These are phyloP conservation scores for Acronicta leporina DNA, from an alignment of 2,888 invertebrate species.

Conservation along the genomic window DNA sequence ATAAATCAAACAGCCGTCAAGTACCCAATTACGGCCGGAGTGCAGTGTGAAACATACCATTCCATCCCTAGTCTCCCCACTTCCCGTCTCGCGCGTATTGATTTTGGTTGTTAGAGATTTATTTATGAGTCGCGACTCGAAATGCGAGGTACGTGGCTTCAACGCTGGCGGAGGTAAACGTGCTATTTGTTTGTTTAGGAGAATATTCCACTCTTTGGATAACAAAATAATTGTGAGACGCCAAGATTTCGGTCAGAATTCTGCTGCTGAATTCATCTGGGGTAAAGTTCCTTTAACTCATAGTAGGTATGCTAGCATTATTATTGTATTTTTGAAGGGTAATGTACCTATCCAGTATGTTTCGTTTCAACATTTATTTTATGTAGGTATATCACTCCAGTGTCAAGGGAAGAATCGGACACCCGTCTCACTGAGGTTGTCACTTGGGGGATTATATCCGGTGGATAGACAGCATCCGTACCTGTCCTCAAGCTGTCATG, in stretches of 20 bases:
- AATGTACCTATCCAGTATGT: too few species aligned
- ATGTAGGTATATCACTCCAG: too few species aligned
- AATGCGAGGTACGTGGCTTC: slow-evolving; percentile 45
- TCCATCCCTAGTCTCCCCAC: slow-evolving; percentile 64
- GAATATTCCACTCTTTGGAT: background rate
- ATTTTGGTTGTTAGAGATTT: slow-evolving; percentile 84
- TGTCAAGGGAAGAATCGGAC: background rate
- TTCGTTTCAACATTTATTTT: too few species aligned
- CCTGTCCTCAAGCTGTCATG: slow-evolving; percentile 19
- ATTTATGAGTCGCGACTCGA: slow-evolving; percentile 70
- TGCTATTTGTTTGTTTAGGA: slow-evolving; percentile 28
- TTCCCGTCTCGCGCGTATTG: slow-evolving; percentile 74
- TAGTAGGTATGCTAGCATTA: too few species aligned
- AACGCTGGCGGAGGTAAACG: slow-evolving; percentile 25
- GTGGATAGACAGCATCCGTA: slow-evolving; percentile 18
- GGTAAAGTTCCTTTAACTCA: too few species aligned
- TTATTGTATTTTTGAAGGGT: too few species aligned
- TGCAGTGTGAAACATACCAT: slow-evolving; percentile 56
- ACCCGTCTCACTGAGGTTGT: slow-evolving; percentile 32
- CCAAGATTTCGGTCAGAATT: too few species aligned
- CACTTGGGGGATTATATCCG: slow-evolving; percentile 31
- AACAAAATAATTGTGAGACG: background rate
- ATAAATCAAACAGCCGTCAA: too few species aligned
- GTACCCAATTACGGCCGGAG: too few species aligned
- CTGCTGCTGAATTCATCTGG: too few species aligned